phyloP scores from a whole-genome alignment of 2,888 invertebrate genomes.

The Allophyes oxyacanthae region DNA sequence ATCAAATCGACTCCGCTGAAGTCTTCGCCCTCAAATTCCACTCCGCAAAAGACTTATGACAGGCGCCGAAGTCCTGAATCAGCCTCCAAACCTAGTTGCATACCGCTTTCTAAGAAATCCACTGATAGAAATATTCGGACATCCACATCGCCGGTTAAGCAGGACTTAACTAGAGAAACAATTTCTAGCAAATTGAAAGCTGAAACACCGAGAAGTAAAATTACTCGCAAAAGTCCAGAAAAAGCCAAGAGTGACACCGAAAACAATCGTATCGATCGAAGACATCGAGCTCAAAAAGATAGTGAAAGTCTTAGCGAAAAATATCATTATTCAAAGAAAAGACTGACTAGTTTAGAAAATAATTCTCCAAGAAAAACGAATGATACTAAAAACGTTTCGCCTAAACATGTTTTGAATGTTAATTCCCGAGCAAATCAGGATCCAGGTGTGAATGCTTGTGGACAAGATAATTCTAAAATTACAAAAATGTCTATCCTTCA shows the following conservation, averaged over 20 bases:
- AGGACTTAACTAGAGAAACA: conserved; percentile 72
- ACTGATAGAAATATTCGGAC: conserved; percentile 72
- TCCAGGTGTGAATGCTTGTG: conserved; percentile 69
- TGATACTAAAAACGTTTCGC: conserved; percentile 75
- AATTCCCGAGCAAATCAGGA: conserved; percentile 68
- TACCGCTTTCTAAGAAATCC: conserved; percentile 82
- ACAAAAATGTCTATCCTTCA: conserved; percentile 84
- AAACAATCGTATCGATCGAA: conserved; percentile 81
- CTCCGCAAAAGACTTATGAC: conserved; percentile 72
- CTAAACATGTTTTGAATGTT: conserved; percentile 77
- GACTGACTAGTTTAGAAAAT: conserved; percentile 89
- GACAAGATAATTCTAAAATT: conserved; percentile 69
- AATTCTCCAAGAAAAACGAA: conserved; percentile 82
- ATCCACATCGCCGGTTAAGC: conserved; percentile 79
- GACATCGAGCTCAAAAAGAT: conserved; percentile 86
- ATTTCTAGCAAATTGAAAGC: conserved; percentile 70
- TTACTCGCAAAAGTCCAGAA: conserved; percentile 77
- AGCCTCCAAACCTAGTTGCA: conserved; percentile 78
- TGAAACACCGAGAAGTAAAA: conserved; percentile 71
- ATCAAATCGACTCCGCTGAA: conserved; percentile 76
- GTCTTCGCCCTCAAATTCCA: conserved; percentile 65
- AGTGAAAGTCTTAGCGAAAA: conserved; percentile 86
- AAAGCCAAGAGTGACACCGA: conserved; percentile 82
- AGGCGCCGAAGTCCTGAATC: conserved; percentile 78
- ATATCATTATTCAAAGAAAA: conserved; percentile 88